Percentiles rank a stretch among this genome's conserved stretches.
These are phyloP conservation scores for Cerastis leucographa DNA, from an alignment of 2,888 invertebrate species.

Conservation along the genomic window DNA sequence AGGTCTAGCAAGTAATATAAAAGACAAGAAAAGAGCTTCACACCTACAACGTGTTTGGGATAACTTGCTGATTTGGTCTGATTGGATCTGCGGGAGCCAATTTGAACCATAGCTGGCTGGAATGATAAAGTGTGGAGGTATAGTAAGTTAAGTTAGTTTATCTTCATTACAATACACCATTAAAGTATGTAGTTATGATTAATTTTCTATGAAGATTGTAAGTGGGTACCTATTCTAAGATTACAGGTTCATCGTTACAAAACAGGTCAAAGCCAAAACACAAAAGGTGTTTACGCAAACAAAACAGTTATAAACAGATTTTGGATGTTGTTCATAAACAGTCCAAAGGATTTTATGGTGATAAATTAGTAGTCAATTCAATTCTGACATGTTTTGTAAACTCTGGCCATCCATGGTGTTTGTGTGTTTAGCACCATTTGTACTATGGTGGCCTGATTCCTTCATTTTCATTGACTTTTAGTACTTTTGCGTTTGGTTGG, in stretches of 20 bases:
- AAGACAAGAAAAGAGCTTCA: neutral
- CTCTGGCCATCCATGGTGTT: slow-evolving; percentile 45
- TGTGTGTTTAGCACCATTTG: slow-evolving; percentile 45
- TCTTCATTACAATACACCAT: no score
- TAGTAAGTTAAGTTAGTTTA: no score
- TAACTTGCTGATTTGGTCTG: neutral
- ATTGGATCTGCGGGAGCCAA: neutral
- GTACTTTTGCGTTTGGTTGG: slow-evolving; percentile 7
- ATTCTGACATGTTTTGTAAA: slow-evolving; percentile 49
- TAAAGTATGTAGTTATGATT: no score
- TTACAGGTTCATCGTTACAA: neutral
- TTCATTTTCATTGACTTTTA: slow-evolving; percentile 40
- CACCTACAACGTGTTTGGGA: neutral
- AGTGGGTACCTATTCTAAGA: neutral
- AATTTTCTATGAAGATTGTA: neutral
- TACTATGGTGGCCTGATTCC: slow-evolving; percentile 29
- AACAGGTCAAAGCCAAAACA: slow-evolving; percentile 36
- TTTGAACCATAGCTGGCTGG: neutral
- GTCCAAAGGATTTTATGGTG: slow-evolving; percentile 12
- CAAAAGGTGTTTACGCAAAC: slow-evolving; percentile 27
- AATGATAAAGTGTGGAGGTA: neutral
- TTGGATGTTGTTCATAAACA: slow-evolving; percentile 23
- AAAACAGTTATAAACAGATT: slow-evolving; percentile 20
- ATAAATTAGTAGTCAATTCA: slow-evolving; percentile 45
- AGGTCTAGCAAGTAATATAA: no score